Base-by-base conservation (phyloP, 2,888 invertebrate species). In the Agrotis segetum region DNA sequence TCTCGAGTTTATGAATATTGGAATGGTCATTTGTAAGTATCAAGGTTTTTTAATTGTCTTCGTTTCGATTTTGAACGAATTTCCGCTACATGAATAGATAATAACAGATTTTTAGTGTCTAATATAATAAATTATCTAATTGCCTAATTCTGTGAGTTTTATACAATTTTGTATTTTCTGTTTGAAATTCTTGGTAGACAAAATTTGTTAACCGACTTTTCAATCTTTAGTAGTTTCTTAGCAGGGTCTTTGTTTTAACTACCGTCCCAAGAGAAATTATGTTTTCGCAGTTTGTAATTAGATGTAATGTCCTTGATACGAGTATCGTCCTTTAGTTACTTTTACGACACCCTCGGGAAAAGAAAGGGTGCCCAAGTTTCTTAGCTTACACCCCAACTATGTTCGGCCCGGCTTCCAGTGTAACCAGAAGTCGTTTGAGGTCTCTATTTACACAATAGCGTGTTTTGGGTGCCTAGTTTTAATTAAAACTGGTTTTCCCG, bases 1-100 rank as follows among this genome's bases (percentile, higher is more conserved):
- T 66, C 29, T 46, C 11, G 63, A 69, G 69, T 65, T 81, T 71
- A 73, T 79, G 82, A 84, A 79, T 82, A 75, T 82, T 79, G 55
- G 67, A 73, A 71, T 49, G 55, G 49, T 59, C 40, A 67, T 74
- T 79, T 55, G 62, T 63, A 53, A 72, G 49, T 55, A 34, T 46
- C 49, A 29, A 16, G 53, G 7, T 21, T 63, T 60, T 50, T 40
- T 58, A 19, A 40, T 46, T 19, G n/a, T 14, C 3, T 53, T 70
- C 11, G 9, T 40, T 65, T 49, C 21, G 16, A 21, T 44, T 19
- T 59, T 55, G 40, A 58, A 1, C 14, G 11, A 60, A 13, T 17
- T 53, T 19, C 17, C 16, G 34, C 46, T 40, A 19, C 16, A 47
- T 58, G 46, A 44, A 44, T 62, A n/a, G 19, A 44, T 14, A 50